Evolutionary conservation across 1,140 invertebrate genomes (phyloP).

Genomic region (Cataglyphis hispanica): DNA sequence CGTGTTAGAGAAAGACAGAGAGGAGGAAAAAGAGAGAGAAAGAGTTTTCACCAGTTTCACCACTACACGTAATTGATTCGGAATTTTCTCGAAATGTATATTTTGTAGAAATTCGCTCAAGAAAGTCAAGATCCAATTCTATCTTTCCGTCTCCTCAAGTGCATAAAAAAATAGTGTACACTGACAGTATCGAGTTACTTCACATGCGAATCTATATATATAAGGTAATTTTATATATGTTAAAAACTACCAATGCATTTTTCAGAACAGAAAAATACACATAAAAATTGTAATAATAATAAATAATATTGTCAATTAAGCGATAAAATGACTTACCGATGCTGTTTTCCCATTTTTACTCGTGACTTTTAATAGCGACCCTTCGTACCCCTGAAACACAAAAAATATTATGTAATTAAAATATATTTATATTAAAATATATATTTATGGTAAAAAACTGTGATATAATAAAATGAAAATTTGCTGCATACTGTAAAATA

Average conservation of each 20-base stretch:
- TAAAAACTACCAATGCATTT: conserved; percentile 41
- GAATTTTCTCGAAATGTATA: conserved; percentile 53
- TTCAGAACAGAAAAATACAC: conserved; percentile 1
- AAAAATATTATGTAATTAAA: conserved; percentile 76
- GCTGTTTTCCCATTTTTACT: conserved; percentile 99
- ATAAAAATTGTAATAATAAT: neutral
- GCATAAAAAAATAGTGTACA: conserved; percentile 47
- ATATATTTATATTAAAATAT: neutral
- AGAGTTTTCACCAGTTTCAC: conserved; percentile 59
- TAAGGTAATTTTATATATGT: conserved; percentile 49
- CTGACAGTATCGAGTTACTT: conserved; percentile 20
- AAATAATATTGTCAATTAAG: conserved; percentile 38
- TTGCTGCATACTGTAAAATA: neutral
- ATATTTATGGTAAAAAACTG: neutral
- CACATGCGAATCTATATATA: conserved; percentile 27
- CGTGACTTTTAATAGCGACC: conserved; percentile 99
- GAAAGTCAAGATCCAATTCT: conserved; percentile 51
- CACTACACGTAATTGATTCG: conserved; percentile 45
- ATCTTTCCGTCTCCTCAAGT: conserved; percentile 18
- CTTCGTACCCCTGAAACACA: conserved; percentile 97
- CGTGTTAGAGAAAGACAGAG: neutral
- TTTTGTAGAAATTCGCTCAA: conserved; percentile 45
- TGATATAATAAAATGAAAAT: conserved; percentile 1
- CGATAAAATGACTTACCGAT: conserved; percentile 92
- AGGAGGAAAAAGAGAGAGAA: neutral